Evolutionary conservation across 2,888 invertebrate genomes (phyloP), one percentile per base, ranked within the genome.

Genomic region (Epsilonema sp.): DNA sequence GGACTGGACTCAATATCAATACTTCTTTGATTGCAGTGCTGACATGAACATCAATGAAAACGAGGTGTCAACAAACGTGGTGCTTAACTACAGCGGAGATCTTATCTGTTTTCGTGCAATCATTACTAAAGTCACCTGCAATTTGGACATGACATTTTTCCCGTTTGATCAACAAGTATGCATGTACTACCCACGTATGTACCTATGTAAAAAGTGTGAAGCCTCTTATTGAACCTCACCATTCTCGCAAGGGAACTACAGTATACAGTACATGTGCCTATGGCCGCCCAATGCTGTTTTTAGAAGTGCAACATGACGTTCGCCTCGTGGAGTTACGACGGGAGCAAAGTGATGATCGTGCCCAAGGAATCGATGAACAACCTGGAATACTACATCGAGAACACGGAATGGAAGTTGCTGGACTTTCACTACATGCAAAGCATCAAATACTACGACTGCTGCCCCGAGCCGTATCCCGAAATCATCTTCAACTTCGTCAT

Each of bases 401-500:
- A 50, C 26, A 50, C 47, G 2, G 50, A 50, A 22, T 50, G 50
- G 50, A 47, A 50, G 43, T 26, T 49, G 21, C 45, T 39, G 31
- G 36, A 45, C 19, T 48, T 48, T 38, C 22, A 21, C 36, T 44
- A 40, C 31, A 21, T n/a, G 1, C 38, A n/a, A 2, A 44, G 45
- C 31, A 38, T 43, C 2, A 46, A 49, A 40, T 42, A 26, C 37
- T 57, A 60, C 53, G 59, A 58, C 44, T 61, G 61, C 44, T 61
- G 61, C 45, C 58, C 56, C 3, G 53, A 60, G 45, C 56, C 61
- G 2, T 60, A 55, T 39, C 55, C 55, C 13, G 61, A 61, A 49
- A 55, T 61, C 47, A 61, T 59, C 16, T 61, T 58, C 45, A 56
- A 58, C 47, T 55, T 61, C 50, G 57, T 56, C 1, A 44, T 61